These are phyloP conservation scores for Huso huso DNA, from an alignment of 2,797 vertebrate genomes.

Conservation along the genomic window DNA sequence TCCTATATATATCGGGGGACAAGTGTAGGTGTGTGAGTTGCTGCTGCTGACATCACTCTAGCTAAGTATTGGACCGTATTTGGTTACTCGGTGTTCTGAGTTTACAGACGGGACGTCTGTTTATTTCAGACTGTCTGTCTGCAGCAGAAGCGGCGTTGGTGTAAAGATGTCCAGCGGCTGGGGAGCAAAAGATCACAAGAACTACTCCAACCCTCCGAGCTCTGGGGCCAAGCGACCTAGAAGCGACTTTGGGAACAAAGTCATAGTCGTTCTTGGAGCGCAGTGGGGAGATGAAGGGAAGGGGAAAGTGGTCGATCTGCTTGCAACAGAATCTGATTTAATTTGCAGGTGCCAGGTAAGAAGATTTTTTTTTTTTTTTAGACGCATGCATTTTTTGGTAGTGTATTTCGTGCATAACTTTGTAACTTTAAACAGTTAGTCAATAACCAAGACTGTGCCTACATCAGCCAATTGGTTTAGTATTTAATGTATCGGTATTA, in stretches of 20 bases:
- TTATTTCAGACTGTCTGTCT: slow-evolving; percentile 34
- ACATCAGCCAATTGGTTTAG: too few species aligned
- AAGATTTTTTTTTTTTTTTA: too few species aligned
- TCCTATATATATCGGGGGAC: too few species aligned
- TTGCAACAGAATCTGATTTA: slow-evolving; percentile 88
- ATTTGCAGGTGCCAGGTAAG: slow-evolving; percentile 93
- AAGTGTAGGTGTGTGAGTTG: neutral
- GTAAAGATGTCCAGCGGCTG: slow-evolving; percentile 56
- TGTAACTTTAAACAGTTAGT: too few species aligned
- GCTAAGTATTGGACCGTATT: neutral
- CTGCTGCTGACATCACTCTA: neutral
- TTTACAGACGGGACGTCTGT: slow-evolving; percentile 23
- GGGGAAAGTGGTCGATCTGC: slow-evolving; percentile 88
- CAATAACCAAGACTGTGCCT: too few species aligned
- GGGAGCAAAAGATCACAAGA: slow-evolving; percentile 62
- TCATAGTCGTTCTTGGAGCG: slow-evolving; percentile 85
- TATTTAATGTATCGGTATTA: too few species aligned
- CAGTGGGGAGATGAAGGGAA: slow-evolving; percentile 98
- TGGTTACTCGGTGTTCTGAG: neutral
- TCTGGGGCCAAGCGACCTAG: slow-evolving; percentile 71
- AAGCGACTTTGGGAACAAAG: slow-evolving; percentile 75
- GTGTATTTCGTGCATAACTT: too few species aligned
- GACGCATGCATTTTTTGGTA: too few species aligned
- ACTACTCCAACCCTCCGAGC: slow-evolving; percentile 42
- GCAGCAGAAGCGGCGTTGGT: slow-evolving; percentile 19